Conservation (phyloP, 1,140 invertebrate genomes). For the Pogonus chalceus region DNA sequence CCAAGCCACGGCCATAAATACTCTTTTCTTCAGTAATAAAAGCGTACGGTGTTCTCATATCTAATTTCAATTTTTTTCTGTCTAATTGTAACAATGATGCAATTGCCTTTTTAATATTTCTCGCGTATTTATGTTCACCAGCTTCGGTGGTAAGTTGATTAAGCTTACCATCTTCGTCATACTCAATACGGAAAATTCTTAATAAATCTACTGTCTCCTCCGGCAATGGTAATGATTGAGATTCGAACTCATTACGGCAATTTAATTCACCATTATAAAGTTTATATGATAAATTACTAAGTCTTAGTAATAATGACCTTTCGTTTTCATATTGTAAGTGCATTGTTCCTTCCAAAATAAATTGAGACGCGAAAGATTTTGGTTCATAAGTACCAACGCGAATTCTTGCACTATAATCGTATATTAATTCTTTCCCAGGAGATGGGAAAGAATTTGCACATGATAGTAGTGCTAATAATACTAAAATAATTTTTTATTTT, state of each 20-base stretch:
- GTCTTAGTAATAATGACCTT: slow-evolving; percentile 25
- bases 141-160: slow-evolving; percentile 12
- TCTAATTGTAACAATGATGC: slow-evolving; percentile 33
- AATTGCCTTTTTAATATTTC: slow-evolving; percentile 35
- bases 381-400: slow-evolving; percentile 32
- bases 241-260: slow-evolving; percentile 12
- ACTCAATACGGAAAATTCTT: slow-evolving; percentile 30
- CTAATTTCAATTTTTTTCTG: slow-evolving; percentile 15
- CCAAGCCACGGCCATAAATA: slow-evolving; percentile 17
- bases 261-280: slow-evolving; percentile 29
- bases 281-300: slow-evolving; percentile 30
- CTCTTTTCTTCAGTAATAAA: slow-evolving; percentile 18
- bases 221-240: slow-evolving; percentile 12
- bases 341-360: slow-evolving; percentile 28
- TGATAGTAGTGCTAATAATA: slow-evolving; percentile 12
- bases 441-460: slow-evolving; percentile 17
- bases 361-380: slow-evolving; percentile 29
- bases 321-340: slow-evolving; percentile 24
- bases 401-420: slow-evolving; percentile 32
- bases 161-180: slow-evolving; percentile 24
- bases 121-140: slow-evolving; percentile 27
- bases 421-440: slow-evolving; percentile 30
- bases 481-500: no score
- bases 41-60: slow-evolving; percentile 11
- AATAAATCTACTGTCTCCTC: slow-evolving; percentile 23